phyloP scores from a whole-genome alignment of 1,140 invertebrate species.

The Neotoxoptera formosana region DNA sequence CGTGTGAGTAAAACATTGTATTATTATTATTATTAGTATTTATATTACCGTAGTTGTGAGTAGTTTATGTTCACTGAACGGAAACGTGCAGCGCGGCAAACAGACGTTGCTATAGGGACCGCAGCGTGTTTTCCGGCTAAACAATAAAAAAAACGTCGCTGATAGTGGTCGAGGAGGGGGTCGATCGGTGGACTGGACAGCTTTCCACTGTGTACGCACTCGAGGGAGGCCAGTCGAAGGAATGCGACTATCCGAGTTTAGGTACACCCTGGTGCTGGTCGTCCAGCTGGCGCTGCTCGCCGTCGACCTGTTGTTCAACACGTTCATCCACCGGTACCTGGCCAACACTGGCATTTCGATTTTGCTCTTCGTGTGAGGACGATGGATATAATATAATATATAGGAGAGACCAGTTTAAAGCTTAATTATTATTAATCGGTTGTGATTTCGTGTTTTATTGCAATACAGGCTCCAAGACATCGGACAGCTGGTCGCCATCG shows the following conservation, averaged over 20 bases:
- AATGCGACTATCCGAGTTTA: constrained; percentile 48
- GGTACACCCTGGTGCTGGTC: constrained; percentile 52
- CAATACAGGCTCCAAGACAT: constrained; percentile 59
- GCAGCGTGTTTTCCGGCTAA: not conserved
- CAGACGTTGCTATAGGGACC: not conserved
- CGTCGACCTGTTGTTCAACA: constrained; percentile 59
- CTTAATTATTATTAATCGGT: not conserved
- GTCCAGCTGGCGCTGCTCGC: constrained; percentile 54
- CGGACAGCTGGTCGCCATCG: constrained; percentile 59
- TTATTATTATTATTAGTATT: not conserved
- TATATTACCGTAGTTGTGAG: not conserved
- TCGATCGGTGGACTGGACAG: not conserved
- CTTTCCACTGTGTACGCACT: not conserved
- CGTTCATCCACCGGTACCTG: constrained; percentile 58
- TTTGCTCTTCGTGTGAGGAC: constrained; percentile 58
- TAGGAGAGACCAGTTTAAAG: not conserved
- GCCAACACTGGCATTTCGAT: constrained; percentile 57
- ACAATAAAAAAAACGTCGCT: not conserved
- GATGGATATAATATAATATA: too few species aligned
- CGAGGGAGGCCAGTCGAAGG: not conserved
- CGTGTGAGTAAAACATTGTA: not conserved
- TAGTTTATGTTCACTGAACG: constrained; percentile 27
- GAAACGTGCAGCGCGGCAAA: not conserved
- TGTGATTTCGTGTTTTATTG: not conserved
- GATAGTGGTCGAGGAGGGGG: not conserved